Conservation (phyloP, 2,888 invertebrate genomes). For the Laspeyria flexula region DNA sequence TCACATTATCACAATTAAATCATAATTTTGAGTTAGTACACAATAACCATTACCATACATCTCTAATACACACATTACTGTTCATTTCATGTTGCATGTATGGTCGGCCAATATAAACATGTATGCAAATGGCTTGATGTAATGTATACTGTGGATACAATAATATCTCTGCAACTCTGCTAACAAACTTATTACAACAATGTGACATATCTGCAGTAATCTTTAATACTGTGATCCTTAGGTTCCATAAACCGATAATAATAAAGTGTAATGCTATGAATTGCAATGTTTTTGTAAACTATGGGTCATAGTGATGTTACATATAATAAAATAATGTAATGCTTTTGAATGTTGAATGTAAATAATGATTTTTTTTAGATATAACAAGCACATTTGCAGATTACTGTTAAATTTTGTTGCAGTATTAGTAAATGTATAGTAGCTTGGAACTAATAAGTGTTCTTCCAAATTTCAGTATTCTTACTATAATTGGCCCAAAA, state of each 20-base stretch:
- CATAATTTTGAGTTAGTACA: slow-evolving; percentile 18
- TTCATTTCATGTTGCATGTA: slow-evolving; percentile 47
- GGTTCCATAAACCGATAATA: too few relatives aligned
- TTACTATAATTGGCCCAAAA: slow-evolving; percentile 29
- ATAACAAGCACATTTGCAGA: slow-evolving; percentile 24
- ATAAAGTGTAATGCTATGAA: too few relatives aligned
- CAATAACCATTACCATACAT: slow-evolving; percentile 15
- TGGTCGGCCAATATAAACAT: slow-evolving; percentile 26
- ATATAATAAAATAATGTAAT: too few relatives aligned
- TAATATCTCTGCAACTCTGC: slow-evolving; percentile 17
- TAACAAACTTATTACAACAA: neutral
- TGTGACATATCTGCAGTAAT: neutral
- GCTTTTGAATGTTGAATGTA: too few relatives aligned
- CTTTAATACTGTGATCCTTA: neutral
- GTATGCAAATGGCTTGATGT: slow-evolving; percentile 26
- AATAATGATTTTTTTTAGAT: neutral
- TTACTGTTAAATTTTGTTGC: slow-evolving; percentile 28
- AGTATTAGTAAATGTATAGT: slow-evolving; percentile 34
- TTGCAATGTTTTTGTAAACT: too few relatives aligned
- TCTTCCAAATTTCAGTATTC: slow-evolving; percentile 35
- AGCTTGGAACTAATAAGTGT: slow-evolving; percentile 35
- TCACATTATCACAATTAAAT: slow-evolving; percentile 22
- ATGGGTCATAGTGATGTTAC: too few relatives aligned
- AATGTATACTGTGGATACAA: slow-evolving; percentile 17
- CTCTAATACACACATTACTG: slow-evolving; percentile 28